Evolutionary conservation across 2,797 vertebrate species (phyloP).

Genomic region (Leptodactylus fallax): DNA sequence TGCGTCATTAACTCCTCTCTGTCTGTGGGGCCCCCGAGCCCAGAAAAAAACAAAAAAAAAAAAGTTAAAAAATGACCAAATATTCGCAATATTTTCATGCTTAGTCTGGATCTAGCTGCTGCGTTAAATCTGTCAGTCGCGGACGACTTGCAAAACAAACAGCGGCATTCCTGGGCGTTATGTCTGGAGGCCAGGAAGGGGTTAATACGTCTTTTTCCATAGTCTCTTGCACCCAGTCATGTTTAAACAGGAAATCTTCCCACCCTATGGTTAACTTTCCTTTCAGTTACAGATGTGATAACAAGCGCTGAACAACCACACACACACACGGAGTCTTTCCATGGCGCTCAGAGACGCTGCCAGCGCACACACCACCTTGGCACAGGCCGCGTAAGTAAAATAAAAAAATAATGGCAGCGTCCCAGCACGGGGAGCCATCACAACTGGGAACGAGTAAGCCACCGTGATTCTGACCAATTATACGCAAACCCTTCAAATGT

Average conservation of each 20-base stretch:
- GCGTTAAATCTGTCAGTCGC: slow-evolving; percentile 59
- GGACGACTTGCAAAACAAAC: slow-evolving; percentile 43
- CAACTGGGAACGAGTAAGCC: not conserved
- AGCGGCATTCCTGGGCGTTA: slow-evolving; percentile 45
- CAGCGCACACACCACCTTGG: slow-evolving; percentile 56
- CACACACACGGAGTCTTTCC: slow-evolving; percentile 49
- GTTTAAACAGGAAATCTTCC: slow-evolving; percentile 64
- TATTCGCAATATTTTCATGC: slow-evolving; percentile 25
- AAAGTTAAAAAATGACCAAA: not conserved
- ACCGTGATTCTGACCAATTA: not conserved
- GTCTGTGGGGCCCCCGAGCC: not conserved
- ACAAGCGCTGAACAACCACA: slow-evolving; percentile 52
- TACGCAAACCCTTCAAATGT: not conserved
- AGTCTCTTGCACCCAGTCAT: slow-evolving; percentile 44
- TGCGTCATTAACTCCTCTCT: slow-evolving; percentile 38
- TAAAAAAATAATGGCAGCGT: slow-evolving; percentile 29
- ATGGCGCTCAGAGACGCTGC: slow-evolving; percentile 42
- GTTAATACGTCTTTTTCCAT: slow-evolving; percentile 49
- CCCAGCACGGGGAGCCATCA: slow-evolving; percentile 29
- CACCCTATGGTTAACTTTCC: slow-evolving; percentile 56
- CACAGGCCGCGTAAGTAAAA: not conserved
- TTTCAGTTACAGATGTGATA: slow-evolving; percentile 61
- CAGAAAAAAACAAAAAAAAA: slow-evolving; percentile 20
- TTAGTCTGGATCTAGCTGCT: slow-evolving; percentile 40
- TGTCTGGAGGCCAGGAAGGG: slow-evolving; percentile 17